These are phyloP conservation scores for Sitobion miscanthi DNA, from an alignment of 1,140 invertebrate genomes.

Conservation along the genomic window DNA sequence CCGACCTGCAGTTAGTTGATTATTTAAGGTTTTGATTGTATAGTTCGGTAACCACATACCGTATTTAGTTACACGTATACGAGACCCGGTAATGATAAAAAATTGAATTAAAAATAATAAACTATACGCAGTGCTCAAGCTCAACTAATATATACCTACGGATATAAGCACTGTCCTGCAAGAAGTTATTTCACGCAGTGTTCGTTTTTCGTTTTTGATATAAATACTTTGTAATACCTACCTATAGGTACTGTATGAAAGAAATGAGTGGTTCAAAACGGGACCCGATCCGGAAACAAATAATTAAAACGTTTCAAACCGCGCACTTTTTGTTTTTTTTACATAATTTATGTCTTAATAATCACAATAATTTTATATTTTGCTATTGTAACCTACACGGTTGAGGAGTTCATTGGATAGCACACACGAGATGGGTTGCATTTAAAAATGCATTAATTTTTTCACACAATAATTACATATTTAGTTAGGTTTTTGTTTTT, in stretches of 20 bases:
- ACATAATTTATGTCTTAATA: slow-evolving; percentile 57
- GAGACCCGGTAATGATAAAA: neutral
- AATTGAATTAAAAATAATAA: slow-evolving; percentile 20
- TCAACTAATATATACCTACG: neutral
- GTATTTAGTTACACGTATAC: neutral
- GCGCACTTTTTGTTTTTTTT: slow-evolving; percentile 37
- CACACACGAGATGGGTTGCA: neutral
- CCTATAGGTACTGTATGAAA: neutral
- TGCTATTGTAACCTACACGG: slow-evolving; percentile 52
- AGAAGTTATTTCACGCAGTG: slow-evolving; percentile 48
- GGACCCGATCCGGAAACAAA: slow-evolving; percentile 49
- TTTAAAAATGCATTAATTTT: slow-evolving; percentile 55
- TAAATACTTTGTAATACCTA: neutral
- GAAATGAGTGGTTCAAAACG: neutral
- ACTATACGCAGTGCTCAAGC: neutral
- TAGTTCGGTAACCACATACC: neutral
- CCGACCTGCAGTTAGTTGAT: neutral
- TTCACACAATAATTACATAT: slow-evolving; percentile 56
- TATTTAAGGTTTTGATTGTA: too few relatives aligned
- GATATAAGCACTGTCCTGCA: neutral
- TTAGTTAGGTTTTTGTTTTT: slow-evolving; percentile 28
- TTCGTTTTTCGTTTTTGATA: slow-evolving; percentile 15
- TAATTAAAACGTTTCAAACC: slow-evolving; percentile 54
- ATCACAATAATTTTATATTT: slow-evolving; percentile 55
- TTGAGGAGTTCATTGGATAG: slow-evolving; percentile 52